Conservation (phyloP, 2,888 invertebrate genomes). For the Troides aeacus region DNA sequence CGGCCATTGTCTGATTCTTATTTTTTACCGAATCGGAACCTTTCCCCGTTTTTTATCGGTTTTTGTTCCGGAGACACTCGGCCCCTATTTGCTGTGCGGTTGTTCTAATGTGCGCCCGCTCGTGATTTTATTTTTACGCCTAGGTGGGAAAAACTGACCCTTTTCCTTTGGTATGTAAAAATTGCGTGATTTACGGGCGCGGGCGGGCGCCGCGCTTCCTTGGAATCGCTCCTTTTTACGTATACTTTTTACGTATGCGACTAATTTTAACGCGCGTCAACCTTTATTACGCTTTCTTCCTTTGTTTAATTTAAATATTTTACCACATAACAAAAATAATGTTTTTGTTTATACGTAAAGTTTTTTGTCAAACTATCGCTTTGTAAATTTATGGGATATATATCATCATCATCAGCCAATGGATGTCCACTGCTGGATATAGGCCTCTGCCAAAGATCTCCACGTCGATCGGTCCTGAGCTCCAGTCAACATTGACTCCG, state of each 20-base stretch:
- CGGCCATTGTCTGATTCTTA: slow-evolving; percentile 77
- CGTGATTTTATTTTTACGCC: slow-evolving; percentile 71
- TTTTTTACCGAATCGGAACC: slow-evolving; percentile 79
- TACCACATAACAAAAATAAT: no score
- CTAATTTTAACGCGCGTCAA: slow-evolving; percentile 28
- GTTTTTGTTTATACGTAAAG: no score
- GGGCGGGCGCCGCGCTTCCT: slow-evolving; percentile 42
- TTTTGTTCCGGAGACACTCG: slow-evolving; percentile 77
- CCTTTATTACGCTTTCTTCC: slow-evolving; percentile 23
- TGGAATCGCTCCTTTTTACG: slow-evolving; percentile 36
- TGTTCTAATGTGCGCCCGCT: slow-evolving; percentile 76
- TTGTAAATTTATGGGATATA: no score
- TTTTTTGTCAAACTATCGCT: no score
- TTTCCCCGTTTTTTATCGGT: slow-evolving; percentile 77
- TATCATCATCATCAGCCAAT: no score
- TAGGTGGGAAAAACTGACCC: slow-evolving; percentile 57
- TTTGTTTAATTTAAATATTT: slow-evolving; percentile 26
- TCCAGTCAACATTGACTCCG: no score
- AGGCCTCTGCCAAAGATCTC: no score
- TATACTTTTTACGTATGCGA: slow-evolving; percentile 20
- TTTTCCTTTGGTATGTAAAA: slow-evolving; percentile 61
- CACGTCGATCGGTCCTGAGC: no score
- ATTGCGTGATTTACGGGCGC: slow-evolving; percentile 56
- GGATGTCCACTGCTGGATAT: no score
- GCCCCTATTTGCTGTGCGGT: slow-evolving; percentile 61